Evolutionary conservation across 1,140 invertebrate species (phyloP), one percentile per base, ranked within the genome.

Genomic region (Heterodera carotae): DNA sequence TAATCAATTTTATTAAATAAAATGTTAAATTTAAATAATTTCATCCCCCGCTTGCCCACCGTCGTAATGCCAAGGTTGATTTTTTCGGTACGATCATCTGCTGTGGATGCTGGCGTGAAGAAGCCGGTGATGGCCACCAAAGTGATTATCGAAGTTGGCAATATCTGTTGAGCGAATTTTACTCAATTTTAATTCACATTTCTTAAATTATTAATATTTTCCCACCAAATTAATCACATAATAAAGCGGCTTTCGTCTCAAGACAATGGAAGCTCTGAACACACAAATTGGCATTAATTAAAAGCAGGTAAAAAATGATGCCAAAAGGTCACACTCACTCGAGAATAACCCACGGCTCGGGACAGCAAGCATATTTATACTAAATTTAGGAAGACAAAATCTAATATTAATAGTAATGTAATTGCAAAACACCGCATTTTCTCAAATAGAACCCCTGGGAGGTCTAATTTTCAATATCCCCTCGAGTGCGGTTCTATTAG

Each of bases 281-380:
- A 43, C 39, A 69, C 73, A 73, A 29, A n/a, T 2, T 73, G 31
- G 56, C 1, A 34, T 31, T 15, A 15, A 78, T 71, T 34, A 39
- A 34, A 3, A 4, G 29, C 4, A 22, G 34, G 10, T 3, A 22
- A 71, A 71, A n/a, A n/a, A n/a, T n/a, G n/a, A 43, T 71, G 22
- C 56, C 39, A 62, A 33, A 31, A 22, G 18, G 15, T 12, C 5
- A 56, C 5, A 22, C 22, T 56, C 22, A 56, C 48, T 78, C 77
- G 33, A 78, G 70, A 69, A 85, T 85, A 15, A 86, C 84, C 85
- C 85, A 86, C 29, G 85, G 85, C 76, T 86, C 86, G 12, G 84
- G 73, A 69, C 85, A 86, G 69, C 85, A 86, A 2, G 85, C 85
- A 76, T 87, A 86, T 69, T 87, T 87, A 70, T 86, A 87, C 82